A percentile compares a stretch with the other conserved stretches of the same genome.
phyloP scores from a whole-genome alignment of 2,797 vertebrate species.

The Mormyrops attenuatus region DNA sequence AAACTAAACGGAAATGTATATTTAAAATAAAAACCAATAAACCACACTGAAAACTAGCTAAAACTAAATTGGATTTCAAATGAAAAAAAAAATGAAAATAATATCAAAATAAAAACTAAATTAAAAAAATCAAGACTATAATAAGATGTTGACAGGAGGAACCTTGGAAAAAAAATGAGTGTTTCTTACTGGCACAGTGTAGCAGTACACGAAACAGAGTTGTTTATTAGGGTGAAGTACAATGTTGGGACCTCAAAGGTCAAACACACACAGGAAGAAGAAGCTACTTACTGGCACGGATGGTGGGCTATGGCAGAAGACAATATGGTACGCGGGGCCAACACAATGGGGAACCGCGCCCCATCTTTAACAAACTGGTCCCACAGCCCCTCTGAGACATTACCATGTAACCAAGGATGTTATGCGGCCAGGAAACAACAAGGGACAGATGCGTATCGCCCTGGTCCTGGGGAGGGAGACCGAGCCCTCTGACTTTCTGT shows the following conservation, averaged over 20 bases:
- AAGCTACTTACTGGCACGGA: slow-evolving; percentile 30
- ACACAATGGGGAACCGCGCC: slow-evolving; percentile 15
- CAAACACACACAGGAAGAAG: slow-evolving; percentile 46
- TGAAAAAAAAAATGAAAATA: background rate
- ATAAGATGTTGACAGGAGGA: background rate
- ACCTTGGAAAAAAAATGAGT: background rate
- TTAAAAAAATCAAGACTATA: background rate
- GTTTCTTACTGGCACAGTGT: background rate
- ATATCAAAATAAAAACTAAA: background rate
- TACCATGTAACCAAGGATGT: slow-evolving; percentile 6
- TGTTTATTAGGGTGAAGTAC: slow-evolving; percentile 54
- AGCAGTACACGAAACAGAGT: slow-evolving; percentile 33
- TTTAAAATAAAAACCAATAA: background rate
- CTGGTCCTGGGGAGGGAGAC: background rate
- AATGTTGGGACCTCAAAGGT: slow-evolving; percentile 54
- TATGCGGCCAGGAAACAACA: slow-evolving; percentile 1
- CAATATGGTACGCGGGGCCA: background rate
- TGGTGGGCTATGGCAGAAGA: background rate
- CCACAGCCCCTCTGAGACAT: background rate
- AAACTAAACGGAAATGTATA: background rate
- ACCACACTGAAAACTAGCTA: background rate
- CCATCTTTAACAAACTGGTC: background rate
- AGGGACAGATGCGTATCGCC: background rate
- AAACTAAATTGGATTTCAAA: background rate
- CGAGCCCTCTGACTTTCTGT: background rate